These are phyloP conservation scores for Lophochroa leadbeateri DNA, from an alignment of 2,113 vertebrate genomes.

Conservation along the genomic window DNA sequence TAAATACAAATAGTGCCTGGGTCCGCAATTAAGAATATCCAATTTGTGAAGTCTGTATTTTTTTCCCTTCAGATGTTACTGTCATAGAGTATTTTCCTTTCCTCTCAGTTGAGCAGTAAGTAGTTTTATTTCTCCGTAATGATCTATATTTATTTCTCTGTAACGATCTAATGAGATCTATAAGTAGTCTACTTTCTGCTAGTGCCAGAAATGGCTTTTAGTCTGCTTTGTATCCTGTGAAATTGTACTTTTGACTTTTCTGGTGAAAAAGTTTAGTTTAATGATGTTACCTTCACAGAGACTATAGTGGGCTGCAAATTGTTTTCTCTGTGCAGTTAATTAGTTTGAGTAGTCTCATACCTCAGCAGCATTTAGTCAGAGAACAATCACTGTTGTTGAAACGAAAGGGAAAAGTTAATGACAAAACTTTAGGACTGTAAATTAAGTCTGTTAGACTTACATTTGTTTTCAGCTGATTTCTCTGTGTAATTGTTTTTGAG, in stretches of 20 bases:
- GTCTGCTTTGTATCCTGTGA: not conserved
- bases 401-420: not conserved
- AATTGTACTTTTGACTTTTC: not conserved
- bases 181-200: not conserved
- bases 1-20: not conserved
- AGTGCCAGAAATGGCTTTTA: not conserved
- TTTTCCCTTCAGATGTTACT: not conserved
- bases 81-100: not conserved
- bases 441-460: not conserved
- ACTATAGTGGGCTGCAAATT: not conserved
- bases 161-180: not conserved
- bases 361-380: not conserved
- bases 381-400: not conserved
- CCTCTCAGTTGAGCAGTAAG: not conserved
- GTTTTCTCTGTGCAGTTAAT: not conserved
- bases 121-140: not conserved
- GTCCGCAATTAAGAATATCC: not conserved
- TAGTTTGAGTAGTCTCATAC: not conserved
- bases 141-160: not conserved
- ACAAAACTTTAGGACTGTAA: not conserved
- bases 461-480: not conserved
- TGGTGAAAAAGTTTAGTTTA: not conserved
- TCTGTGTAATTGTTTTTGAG: not conserved
- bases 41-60: not conserved
- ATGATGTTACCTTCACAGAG: not conserved